phyloP scores from a whole-genome alignment of 2,113 vertebrate genomes.

The Ploceus nigricollis region DNA sequence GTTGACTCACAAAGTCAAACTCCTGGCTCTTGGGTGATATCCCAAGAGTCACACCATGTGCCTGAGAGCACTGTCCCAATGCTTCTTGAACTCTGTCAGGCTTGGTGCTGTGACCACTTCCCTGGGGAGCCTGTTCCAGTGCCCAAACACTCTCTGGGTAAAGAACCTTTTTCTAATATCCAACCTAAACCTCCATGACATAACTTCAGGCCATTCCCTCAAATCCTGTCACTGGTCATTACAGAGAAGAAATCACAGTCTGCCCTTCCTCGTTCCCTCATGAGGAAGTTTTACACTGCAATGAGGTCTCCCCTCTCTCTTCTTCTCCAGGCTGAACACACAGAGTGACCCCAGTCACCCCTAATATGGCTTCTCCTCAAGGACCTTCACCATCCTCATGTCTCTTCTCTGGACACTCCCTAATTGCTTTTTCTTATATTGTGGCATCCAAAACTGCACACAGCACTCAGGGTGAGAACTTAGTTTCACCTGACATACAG shows the following conservation, averaged over 20 bases:
- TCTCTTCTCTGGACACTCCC: background rate
- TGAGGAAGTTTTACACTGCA: background rate
- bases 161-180: background rate
- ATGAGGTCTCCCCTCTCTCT: background rate
- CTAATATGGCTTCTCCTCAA: accelerated
- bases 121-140: background rate
- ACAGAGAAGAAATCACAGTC: background rate
- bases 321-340: background rate
- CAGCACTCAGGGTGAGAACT: background rate
- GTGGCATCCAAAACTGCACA: background rate
- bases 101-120: background rate
- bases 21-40: background rate
- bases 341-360: background rate
- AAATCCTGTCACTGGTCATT: background rate
- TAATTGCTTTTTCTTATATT: background rate
- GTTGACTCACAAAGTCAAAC: background rate
- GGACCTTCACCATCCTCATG: background rate
- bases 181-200: background rate
- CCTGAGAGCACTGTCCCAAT: background rate
- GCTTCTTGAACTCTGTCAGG: background rate
- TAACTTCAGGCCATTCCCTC: background rate
- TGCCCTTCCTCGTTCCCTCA: background rate
- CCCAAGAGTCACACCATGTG: background rate
- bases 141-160: accelerated
- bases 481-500: background rate